Percentiles rank a stretch among this genome's conserved stretches.
Evolutionary conservation across 2,797 vertebrate genomes (phyloP).

Genomic region (Diplodus sargus): DNA sequence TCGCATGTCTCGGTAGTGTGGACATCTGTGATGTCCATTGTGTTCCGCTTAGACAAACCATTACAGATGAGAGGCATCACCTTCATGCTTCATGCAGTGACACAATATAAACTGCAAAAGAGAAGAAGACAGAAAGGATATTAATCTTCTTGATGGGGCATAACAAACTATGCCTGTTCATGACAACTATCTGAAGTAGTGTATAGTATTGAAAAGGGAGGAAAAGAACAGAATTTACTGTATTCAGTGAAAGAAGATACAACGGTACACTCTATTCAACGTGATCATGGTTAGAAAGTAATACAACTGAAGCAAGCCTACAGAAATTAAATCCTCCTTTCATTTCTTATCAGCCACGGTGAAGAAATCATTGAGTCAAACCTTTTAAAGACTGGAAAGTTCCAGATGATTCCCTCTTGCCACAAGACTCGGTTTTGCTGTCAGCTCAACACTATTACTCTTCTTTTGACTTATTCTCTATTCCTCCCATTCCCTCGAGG

Average conservation of each 20-base stretch:
- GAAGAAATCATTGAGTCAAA: not conserved
- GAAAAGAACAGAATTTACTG: not conserved
- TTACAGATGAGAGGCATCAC: slow-evolving; percentile 70
- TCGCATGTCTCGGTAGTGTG: slow-evolving; percentile 35
- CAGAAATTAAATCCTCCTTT: not conserved
- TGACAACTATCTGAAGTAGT: not conserved
- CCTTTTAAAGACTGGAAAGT: slow-evolving; percentile 1
- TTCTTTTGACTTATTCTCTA: not conserved
- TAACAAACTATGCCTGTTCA: not conserved
- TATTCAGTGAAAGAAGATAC: not conserved
- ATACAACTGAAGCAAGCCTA: too few relatives aligned
- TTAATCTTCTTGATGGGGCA: not conserved
- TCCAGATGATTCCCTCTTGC: not conserved
- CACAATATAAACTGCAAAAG: slow-evolving; percentile 16
- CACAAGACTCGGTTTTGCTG: not conserved
- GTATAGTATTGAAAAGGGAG: not conserved
- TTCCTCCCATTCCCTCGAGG: not conserved
- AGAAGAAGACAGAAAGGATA: not conserved
- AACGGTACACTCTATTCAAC: not conserved
- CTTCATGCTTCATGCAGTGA: slow-evolving; percentile 19
- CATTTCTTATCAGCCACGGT: not conserved
- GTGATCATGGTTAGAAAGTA: not conserved
- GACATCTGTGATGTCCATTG: slow-evolving; percentile 67
- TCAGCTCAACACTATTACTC: not conserved
- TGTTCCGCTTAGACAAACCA: slow-evolving; percentile 61